Base-by-base conservation (phyloP, 2,113 vertebrate genomes). In the Dinomys branickii region DNA sequence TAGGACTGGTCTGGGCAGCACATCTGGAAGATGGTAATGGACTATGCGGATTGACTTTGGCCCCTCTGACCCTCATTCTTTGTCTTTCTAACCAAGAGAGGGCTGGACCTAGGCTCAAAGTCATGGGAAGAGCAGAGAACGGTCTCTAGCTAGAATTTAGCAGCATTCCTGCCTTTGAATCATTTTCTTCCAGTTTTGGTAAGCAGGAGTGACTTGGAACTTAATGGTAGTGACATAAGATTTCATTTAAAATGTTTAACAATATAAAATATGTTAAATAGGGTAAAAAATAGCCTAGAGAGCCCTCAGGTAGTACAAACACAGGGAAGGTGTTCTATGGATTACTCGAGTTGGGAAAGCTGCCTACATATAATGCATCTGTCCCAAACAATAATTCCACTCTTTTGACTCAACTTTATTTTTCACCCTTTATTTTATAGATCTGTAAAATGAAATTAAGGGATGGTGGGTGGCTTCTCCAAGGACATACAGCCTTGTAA, bases 191-290 rank as follows among this genome's bases (percentile, higher is more conserved):
- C 4, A 85, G 47, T 61, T 94, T 59, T 75, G 65, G 16, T 16
- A 86, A 63, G 4, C 14, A 94, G 19, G 20, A 28, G 26, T 87
- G 52, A 33, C 26, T 93, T 93, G 69, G 85, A 94, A 77, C 19
- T 63, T 63, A 77, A 69, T 56, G n/a, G 33, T 10, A 69, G n/a
- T 44, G 44, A 87, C 44, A 30, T 94, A 56, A 69, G 56, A 61
- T 89, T 92, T n/a, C 41, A 61, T 89, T 92, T 14, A 92, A 85
- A 90, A 56, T 7, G 54, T 59, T 83, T 73, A 22, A 85, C n/a
- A 83, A 8, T 56, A 69, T 7, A 30, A 88, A 81, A 89, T 63
- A 78, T 1, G 1, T 85, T 50, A 38, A 44, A 38, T 73, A 88
- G 61, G 96, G 41, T n/a, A 69, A 75, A 75, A 67, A 65, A 56